Base-by-base conservation (phyloP, 2,113 vertebrate species). In the Phycodurus eques region DNA sequence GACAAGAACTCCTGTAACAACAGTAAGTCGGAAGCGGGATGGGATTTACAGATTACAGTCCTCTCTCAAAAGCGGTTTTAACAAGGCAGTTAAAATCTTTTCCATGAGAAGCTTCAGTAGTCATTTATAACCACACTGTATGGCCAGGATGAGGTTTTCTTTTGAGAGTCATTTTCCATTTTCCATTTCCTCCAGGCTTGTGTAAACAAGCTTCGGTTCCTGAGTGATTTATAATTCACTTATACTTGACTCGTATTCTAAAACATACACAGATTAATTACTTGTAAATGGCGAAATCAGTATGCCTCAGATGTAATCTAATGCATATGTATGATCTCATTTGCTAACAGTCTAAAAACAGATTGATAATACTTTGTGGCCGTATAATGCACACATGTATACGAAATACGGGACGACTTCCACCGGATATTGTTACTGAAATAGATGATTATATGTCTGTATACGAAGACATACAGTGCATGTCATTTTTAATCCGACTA, bases 1-100 rank as follows among this genome's bases (percentile, higher is more conserved):
- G 98, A 99, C 80, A 98, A 99, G 90, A 96, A 94, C 90, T 98
- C 96, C 89, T 96, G 96, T 91, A 99, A 96, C 91, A 99, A 98
- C 83, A 96, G 98, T 99, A 92, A 95, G 94, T 88, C 11, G 59
- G 6, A 17, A 35, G 22, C 11, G 20, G 22, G 22, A 14, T 12
- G 53, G 17, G 8, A 56, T 56, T n/a, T n/a, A 8, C 49, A 14
- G 14, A 53, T 53, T 53, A 4, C 3, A 53, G 49, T 53, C 49
- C 5, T 53, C 49, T 53, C 49, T 64, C 63, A 65, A 46, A 68
- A n/a, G 44, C 27, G 35, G 14, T 20, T 51, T 51, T 4, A 70
- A 72, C 31, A 53, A 63, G 57, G 61, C 17, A 20, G 54, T 64
- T 63, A 39, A 66, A 63, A 4, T 9, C n/a, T 39, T 72, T 78